Conservation (phyloP, 1,140 invertebrate genomes). For the Leptinotarsa texana region DNA sequence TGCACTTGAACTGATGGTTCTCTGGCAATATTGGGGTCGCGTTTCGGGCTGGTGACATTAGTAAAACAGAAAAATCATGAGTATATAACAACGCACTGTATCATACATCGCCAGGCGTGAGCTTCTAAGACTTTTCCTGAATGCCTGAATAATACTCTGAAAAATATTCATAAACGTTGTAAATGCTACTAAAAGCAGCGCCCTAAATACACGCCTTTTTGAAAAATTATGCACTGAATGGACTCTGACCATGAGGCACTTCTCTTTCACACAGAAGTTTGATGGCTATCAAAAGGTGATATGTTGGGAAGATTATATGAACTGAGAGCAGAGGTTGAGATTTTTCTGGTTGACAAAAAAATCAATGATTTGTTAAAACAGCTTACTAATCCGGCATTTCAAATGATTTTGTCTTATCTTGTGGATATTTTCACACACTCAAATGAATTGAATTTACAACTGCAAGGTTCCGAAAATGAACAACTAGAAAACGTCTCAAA, state of each 20-base stretch:
- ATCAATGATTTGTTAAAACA: too few species aligned
- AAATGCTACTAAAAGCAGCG: conserved; percentile 48
- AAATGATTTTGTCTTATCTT: too few species aligned
- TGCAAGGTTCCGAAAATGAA: too few species aligned
- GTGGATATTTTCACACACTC: too few species aligned
- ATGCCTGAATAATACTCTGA: conserved; percentile 34
- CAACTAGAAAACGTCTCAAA: too few species aligned
- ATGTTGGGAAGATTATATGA: too few species aligned
- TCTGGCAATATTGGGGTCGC: conserved; percentile 49
- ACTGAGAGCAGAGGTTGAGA: too few species aligned
- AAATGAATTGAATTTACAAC: too few species aligned
- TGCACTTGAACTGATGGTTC: conserved; percentile 14
- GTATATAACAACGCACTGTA: not conserved
- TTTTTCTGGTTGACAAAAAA: too few species aligned
- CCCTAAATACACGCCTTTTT: conserved; percentile 45
- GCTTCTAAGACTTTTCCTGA: conserved; percentile 37
- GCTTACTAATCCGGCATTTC: too few species aligned
- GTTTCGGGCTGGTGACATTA: conserved; percentile 45
- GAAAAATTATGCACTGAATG: conserved; percentile 41
- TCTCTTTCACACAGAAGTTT: too few species aligned
- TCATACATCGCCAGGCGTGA: conserved; percentile 38
- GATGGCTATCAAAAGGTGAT: too few species aligned
- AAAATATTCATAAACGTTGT: conserved; percentile 47
- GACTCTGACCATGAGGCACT: conserved; percentile 38
- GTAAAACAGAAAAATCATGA: conserved; percentile 47